Evolutionary conservation across 92 coral and sea anemone genomes (phyloP).

Genomic region (Ricordea florida): DNA sequence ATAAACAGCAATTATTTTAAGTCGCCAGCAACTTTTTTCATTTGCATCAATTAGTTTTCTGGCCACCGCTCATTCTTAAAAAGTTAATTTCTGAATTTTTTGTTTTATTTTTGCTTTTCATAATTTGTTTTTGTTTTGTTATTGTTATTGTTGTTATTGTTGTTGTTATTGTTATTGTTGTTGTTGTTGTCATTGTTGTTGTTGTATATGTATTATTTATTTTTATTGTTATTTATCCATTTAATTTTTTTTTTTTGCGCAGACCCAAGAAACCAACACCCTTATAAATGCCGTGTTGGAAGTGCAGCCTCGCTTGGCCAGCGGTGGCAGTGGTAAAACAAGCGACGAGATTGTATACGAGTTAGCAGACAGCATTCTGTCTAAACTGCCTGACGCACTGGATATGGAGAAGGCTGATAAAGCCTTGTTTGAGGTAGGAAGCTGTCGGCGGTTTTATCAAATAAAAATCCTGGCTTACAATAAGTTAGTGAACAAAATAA

Average conservation of each 20-base stretch:
- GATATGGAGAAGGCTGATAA: constrained; percentile 98
- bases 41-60: no score
- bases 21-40: no score
- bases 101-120: background rate
- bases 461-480: no score
- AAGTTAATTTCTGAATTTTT: background rate
- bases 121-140: no score
- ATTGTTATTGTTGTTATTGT: no score
- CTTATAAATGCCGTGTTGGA: constrained; percentile 87
- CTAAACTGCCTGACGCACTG: constrained; percentile 83
- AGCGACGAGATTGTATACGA: constrained; percentile 98
- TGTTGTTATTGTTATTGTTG: background rate
- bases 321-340: constrained; percentile 95
- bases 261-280: constrained; percentile 97
- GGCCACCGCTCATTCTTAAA: no score
- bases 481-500: no score
- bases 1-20: no score
- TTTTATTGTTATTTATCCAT: background rate
- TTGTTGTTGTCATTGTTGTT: background rate
- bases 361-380: constrained; percentile 91
- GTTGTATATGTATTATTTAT: background rate
- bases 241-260: background rate
- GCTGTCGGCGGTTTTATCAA: no score
- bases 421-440: constrained; percentile 78
- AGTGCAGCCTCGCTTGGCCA: constrained; percentile 98